phyloP scores from a whole-genome alignment of 2,797 vertebrate species.

The Melanotaenia boesemani region DNA sequence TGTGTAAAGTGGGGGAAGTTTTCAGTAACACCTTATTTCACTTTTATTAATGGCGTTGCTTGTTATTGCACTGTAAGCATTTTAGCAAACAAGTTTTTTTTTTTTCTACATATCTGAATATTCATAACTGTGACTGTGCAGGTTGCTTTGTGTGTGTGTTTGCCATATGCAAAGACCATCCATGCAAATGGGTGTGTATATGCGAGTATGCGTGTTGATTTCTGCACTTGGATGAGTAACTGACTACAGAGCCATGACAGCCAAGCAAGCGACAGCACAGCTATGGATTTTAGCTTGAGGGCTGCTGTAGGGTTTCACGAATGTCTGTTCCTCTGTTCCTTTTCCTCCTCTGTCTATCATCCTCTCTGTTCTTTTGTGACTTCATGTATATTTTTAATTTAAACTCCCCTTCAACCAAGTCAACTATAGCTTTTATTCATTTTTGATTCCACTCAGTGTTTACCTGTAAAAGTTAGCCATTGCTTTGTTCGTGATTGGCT shows the following conservation, averaged over 20 bases:
- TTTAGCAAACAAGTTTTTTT: constrained; percentile 3
- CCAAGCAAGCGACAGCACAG: constrained; percentile 58
- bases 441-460: constrained; percentile 46
- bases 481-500: constrained; percentile 37
- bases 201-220: constrained; percentile 26
- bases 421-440: constrained; percentile 45
- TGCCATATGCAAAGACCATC: background rate
- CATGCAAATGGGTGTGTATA: background rate
- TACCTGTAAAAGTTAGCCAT: constrained; percentile 61
- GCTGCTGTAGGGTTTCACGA: constrained; percentile 77
- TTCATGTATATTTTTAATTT: constrained; percentile 57
- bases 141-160: background rate
- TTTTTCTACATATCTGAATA: background rate
- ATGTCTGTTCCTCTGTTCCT: constrained; percentile 73
- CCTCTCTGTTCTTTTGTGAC: constrained; percentile 44
- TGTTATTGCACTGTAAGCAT: background rate
- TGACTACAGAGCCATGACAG: constrained; percentile 71
- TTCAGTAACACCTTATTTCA: background rate
- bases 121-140: constrained; percentile 18
- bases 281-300: constrained; percentile 81
- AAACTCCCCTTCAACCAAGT: constrained; percentile 57
- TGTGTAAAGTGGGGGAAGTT: background rate
- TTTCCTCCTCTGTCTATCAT: constrained; percentile 45
- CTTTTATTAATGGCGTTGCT: background rate
- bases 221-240: constrained; percentile 60